Evolutionary conservation across 2,113 vertebrate genomes (phyloP).

Genomic region (Bufo bufo): DNA sequence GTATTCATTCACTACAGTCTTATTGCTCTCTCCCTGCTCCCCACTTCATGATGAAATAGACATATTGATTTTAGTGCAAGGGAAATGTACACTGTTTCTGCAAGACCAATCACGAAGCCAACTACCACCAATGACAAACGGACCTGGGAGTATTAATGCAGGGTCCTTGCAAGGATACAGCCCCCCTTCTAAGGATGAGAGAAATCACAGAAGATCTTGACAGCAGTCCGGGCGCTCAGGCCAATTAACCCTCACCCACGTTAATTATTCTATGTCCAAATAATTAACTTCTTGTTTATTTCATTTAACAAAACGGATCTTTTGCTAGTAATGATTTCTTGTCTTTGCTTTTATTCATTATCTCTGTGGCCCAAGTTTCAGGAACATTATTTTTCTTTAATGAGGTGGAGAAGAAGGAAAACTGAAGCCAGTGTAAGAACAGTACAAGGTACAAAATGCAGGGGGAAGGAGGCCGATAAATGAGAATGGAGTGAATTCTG

Average conservation of each 20-base stretch:
- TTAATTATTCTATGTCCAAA: conserved; percentile 72
- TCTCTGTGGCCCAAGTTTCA: conserved; percentile 67
- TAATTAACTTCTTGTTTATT: conserved; percentile 73
- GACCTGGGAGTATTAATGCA: background rate
- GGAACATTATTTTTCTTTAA: conserved; percentile 61
- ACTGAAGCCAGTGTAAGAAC: background rate
- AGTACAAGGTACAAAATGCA: conserved; percentile 32
- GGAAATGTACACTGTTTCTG: conserved; percentile 37
- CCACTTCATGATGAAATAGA: conserved; percentile 37
- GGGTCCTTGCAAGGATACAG: conserved; percentile 7
- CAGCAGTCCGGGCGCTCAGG: conserved; percentile 57
- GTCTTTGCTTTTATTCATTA: conserved; percentile 71
- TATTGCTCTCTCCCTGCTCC: conserved; percentile 25
- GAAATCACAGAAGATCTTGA: conserved; percentile 41
- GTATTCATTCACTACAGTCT: conserved; percentile 8
- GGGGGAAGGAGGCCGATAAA: background rate
- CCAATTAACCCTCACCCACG: conserved; percentile 68
- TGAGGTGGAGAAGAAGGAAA: conserved; percentile 33
- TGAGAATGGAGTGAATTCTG: conserved; percentile 33
- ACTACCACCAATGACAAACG: conserved; percentile 37
- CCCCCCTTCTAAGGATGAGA: background rate
- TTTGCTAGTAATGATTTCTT: conserved; percentile 71
- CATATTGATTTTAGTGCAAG: conserved; percentile 44
- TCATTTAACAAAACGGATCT: conserved; percentile 65
- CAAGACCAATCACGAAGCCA: conserved; percentile 31